Conservation (phyloP, 2,888 invertebrate species). For the Diadegma fenestrale region DNA sequence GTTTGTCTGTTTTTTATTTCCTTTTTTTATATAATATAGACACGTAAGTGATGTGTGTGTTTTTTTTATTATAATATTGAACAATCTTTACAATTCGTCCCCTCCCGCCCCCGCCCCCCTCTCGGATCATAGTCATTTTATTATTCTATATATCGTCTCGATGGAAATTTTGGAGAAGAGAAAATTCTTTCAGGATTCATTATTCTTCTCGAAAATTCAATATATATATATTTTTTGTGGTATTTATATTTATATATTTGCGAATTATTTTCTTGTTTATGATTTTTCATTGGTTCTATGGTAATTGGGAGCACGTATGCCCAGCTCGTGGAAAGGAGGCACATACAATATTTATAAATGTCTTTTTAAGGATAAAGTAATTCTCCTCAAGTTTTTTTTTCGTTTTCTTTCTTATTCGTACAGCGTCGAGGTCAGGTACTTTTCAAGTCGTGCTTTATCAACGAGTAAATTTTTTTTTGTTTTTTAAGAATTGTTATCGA, state of each 20-base stretch:
- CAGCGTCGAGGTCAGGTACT: conserved; percentile 82
- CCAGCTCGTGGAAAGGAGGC: conserved; percentile 31
- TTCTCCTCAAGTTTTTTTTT: conserved; percentile 54
- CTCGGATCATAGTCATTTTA: conserved; percentile 29
- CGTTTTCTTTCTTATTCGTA: conserved; percentile 58
- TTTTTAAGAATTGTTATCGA: conserved; percentile 35
- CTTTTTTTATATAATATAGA: conserved; percentile 40
- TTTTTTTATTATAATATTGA: conserved; percentile 48
- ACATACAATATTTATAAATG: conserved; percentile 78
- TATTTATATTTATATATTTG: conserved; percentile 61
- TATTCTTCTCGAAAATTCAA: conserved; percentile 61
- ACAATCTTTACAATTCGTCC: conserved; percentile 61
- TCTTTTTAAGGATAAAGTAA: conserved; percentile 79
- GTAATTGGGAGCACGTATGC: too few relatives aligned
- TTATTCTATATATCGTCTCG: conserved; percentile 41
- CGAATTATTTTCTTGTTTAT: conserved; percentile 47
- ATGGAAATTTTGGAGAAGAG: conserved; percentile 19
- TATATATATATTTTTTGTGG: conserved; percentile 52
- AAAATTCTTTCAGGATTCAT: conserved; percentile 50
- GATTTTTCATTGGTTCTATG: conserved; percentile 72
- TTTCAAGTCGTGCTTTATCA: conserved; percentile 76
- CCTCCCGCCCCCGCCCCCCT: conserved; percentile 13
- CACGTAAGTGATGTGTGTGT: conserved; percentile 42
- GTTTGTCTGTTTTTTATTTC: conserved; percentile 6
- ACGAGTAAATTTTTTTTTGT: conserved; percentile 67